phyloP scores from a whole-genome alignment of 92 coral and sea anemone genomes.

The Porites rus region DNA sequence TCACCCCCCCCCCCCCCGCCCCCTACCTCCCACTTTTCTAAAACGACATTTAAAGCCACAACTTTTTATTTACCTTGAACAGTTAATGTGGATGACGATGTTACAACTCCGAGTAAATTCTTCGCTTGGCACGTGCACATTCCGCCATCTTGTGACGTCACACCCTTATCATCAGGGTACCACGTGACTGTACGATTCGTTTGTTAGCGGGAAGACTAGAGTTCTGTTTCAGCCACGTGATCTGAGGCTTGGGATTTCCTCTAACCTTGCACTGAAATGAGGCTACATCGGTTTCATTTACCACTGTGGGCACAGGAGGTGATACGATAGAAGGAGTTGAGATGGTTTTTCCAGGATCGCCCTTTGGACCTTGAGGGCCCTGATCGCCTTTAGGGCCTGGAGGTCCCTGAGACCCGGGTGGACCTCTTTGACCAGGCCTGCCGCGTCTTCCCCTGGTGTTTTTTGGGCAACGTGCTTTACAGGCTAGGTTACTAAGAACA shows the following conservation, averaged over 20 bases:
- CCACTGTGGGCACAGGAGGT: slow-evolving; percentile 46
- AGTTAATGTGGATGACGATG: slow-evolving; percentile 48
- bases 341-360: slow-evolving; percentile 65
- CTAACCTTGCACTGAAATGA: slow-evolving; percentile 58
- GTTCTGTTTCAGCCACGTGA: slow-evolving; percentile 65
- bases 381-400: slow-evolving; percentile 69
- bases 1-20: too few species aligned
- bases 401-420: slow-evolving; percentile 49
- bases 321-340: slow-evolving; percentile 59
- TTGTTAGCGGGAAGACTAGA: slow-evolving; percentile 30
- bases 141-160: slow-evolving; percentile 54
- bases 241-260: slow-evolving; percentile 71
- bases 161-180: slow-evolving; percentile 39
- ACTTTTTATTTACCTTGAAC: slow-evolving; percentile 50
- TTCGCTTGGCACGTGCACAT: slow-evolving; percentile 56
- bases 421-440: slow-evolving; percentile 35
- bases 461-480: neutral
- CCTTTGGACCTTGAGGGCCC: slow-evolving; percentile 76
- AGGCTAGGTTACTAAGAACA: neutral
- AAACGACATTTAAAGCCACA: too few species aligned
- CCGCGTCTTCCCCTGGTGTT: slow-evolving; percentile 34
- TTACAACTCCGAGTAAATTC: slow-evolving; percentile 53
- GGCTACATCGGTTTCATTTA: slow-evolving; percentile 51
- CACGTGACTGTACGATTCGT: slow-evolving; percentile 41
- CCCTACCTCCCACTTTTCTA: too few species aligned